Percentiles rank a stretch among this genome's conserved stretches.
Conservation (phyloP, 2,113 vertebrate species). For the Ancistrus triradiatus region DNA sequence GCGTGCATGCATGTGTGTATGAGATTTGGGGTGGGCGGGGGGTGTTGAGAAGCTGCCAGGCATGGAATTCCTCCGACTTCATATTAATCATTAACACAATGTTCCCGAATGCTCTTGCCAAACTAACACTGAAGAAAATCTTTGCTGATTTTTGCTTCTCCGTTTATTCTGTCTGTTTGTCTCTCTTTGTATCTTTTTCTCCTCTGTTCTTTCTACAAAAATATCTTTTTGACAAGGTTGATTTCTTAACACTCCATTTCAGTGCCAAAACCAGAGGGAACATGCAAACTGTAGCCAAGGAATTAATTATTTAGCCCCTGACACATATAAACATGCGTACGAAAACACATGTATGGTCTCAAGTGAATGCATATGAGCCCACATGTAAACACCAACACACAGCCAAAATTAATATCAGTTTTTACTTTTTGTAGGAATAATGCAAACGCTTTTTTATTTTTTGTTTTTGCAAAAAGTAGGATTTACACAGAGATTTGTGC, state of each 20-base stretch:
- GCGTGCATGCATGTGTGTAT: not conserved
- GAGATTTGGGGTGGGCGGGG: not conserved
- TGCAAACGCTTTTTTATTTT: too few relatives aligned
- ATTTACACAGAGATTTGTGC: too few relatives aligned
- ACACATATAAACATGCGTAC: slow-evolving; percentile 23
- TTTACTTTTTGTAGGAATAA: too few relatives aligned
- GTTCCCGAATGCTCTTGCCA: slow-evolving; percentile 72
- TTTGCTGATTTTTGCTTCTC: slow-evolving; percentile 64
- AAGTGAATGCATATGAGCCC: not conserved
- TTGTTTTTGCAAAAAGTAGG: too few relatives aligned
- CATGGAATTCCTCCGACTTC: slow-evolving; percentile 79
- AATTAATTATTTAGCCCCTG: slow-evolving; percentile 36
- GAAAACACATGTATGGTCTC: not conserved
- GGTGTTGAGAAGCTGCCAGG: slow-evolving; percentile 65
- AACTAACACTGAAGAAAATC: slow-evolving; percentile 67
- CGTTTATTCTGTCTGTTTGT: not conserved
- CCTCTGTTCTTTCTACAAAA: slow-evolving; percentile 16
- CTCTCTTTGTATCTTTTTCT: slow-evolving; percentile 11
- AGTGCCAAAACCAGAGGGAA: slow-evolving; percentile 25
- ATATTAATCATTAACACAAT: slow-evolving; percentile 86
- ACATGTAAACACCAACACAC: not conserved
- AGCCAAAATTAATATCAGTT: too few relatives aligned
- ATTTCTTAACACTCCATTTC: slow-evolving; percentile 35
- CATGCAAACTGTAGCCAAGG: slow-evolving; percentile 29
- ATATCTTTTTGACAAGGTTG: slow-evolving; percentile 11